Conservation (phyloP, 2,888 invertebrate species). For the Platycnemis pennipes region DNA sequence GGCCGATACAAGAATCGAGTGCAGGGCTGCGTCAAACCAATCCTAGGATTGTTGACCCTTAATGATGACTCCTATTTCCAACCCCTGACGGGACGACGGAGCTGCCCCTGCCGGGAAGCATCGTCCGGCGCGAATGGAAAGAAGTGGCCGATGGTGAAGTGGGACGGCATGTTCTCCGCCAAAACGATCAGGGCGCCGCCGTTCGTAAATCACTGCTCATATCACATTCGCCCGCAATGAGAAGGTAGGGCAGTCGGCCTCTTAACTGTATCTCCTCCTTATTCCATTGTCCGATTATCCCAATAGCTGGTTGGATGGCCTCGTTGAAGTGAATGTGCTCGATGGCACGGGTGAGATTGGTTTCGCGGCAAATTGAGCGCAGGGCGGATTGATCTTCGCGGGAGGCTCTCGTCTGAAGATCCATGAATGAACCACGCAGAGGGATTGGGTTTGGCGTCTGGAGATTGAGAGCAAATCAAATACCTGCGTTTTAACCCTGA, state of each 20-base stretch:
- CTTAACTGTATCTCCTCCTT: neutral
- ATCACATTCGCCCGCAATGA: neutral
- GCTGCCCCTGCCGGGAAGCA: neutral
- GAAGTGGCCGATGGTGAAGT: neutral
- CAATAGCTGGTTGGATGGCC: neutral
- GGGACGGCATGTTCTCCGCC: neutral
- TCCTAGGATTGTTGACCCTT: too few species aligned
- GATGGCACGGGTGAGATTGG: neutral
- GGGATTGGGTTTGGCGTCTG: too few species aligned
- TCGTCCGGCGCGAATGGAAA: neutral
- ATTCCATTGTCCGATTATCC: conserved; percentile 33
- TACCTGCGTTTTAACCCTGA: too few species aligned
- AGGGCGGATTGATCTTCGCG: neutral
- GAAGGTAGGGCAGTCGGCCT: conserved; percentile 29
- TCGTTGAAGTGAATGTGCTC: neutral
- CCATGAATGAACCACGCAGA: neutral
- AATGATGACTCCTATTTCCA: too few species aligned
- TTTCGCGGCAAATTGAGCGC: neutral
- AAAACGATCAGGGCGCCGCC: neutral
- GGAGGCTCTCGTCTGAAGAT: neutral
- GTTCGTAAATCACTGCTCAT: conserved; percentile 5
- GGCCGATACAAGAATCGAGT: too few species aligned
- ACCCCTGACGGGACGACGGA: neutral
- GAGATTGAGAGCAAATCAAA: too few species aligned
- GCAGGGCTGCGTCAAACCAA: too few species aligned